A percentile compares a stretch with the other conserved stretches of the same genome.
phyloP scores from a whole-genome alignment of 92 coral and sea anemone species.

The Paramuricea clavata region DNA sequence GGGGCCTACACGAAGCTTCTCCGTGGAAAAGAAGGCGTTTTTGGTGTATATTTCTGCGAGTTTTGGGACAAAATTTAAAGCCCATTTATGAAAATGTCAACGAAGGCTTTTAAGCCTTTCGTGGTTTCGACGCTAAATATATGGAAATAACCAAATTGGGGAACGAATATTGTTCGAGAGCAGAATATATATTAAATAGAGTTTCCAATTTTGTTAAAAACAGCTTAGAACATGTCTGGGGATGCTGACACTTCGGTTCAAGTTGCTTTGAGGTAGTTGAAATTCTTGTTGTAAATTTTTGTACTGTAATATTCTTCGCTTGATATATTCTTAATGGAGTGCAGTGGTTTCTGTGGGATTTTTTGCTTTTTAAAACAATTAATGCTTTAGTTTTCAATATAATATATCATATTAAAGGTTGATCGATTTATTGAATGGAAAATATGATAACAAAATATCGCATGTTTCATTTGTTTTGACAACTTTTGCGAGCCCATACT shows the following conservation, averaged over 20 bases:
- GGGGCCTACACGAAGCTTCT: background rate
- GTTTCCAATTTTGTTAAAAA: constrained; percentile 1
- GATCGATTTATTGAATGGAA: background rate
- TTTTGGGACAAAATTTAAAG: background rate
- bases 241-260: constrained; percentile 93
- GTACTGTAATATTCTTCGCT: background rate
- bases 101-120: background rate
- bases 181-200: background rate
- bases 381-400: background rate
- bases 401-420: background rate
- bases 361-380: background rate
- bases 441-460: background rate
- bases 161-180: background rate
- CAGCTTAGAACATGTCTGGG: constrained; percentile 59
- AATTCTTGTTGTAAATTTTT: background rate
- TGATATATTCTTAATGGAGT: constrained; percentile 4
- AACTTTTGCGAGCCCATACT: background rate
- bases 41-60: background rate
- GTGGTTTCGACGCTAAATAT: constrained; percentile 1
- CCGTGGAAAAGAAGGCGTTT: background rate
- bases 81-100: background rate
- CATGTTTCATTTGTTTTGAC: background rate
- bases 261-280: constrained; percentile 91
- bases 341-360: background rate
- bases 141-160: constrained; percentile 26